Evolutionary conservation across 2,888 invertebrate species (phyloP), one percentile per base, ranked within the genome.

Genomic region (Diplazon laetatorius): DNA sequence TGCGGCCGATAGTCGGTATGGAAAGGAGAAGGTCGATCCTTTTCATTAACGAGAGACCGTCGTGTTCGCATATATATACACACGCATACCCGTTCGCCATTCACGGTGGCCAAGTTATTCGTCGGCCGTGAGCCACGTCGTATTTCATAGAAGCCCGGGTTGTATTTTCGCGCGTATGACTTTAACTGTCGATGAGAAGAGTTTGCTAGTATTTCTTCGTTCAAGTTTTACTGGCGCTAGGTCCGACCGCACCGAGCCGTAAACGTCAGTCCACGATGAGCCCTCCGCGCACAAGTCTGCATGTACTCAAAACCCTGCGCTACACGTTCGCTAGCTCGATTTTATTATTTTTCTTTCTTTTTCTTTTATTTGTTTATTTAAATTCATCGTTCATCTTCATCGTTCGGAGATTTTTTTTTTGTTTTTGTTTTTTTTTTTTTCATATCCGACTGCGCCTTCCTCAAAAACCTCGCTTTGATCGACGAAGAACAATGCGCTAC

Each of bases 131-230:
- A 78, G 76, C 77, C 70, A 83, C 78, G 85, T 86, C 88, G 86
- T 89, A 89, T 87, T 87, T 89, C 87, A 89, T 87, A 86, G 84
- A 85, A 84, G 84, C 83, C 85, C 81, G 73, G 85, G 85, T 79
- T 86, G 84, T 89, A 89, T 89, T 89, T 89, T 89, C 88, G 87
- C 87, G 87, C 88, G 86, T 88, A 89, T 87, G 89, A 89, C 89
- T 89, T 89, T 89, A 89, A 89, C 87, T 87, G 87, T 88, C 87
- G 88, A 88, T 87, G 86, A 82, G 85, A 80, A 87, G n/a, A n/a
- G 84, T 86, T 87, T 84, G 86, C 84, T 86, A 88, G 84, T 88
- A 86, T 87, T 89, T 87, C 85, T 88, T 84, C 84, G n/a, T n/a
- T 86, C 81, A 84, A 86, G 86, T 88, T 88, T 88, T 88, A 88